Base-by-base conservation (phyloP, 2,797 vertebrate genomes). In the Lutjanus argentimaculatus region DNA sequence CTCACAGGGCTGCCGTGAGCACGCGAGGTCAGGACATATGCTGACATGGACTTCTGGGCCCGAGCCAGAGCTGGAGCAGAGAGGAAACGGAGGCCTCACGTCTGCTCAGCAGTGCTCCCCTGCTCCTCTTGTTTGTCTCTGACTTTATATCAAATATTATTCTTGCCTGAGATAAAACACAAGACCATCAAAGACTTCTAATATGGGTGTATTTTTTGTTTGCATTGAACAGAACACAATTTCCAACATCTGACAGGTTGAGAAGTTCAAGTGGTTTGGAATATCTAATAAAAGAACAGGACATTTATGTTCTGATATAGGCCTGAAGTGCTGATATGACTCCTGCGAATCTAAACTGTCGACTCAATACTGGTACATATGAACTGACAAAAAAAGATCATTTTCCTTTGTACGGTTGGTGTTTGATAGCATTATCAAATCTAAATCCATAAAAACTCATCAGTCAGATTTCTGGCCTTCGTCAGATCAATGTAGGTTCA, bases 21-120 rank as follows among this genome's bases (percentile, higher is more conserved):
- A 91, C 83, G 87, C 91, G 65, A 94, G 94, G 89, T 93, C 91
- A 88, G 84, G 89, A 92, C 91, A 88, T 94, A 79, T 94, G 94
- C 91, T 95, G 94, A 94, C 93, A 90, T 70, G 89, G 87, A 89
- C 90, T 82, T 76, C 91, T 93, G 93, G 86, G 78, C 13, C 59
- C 0, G 49, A 68, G 89, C 86, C 92, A 92, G 79, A 79, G 80
- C 79, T 15, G 46, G 80, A 70, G 75, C 61, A 13, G 67, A 72
- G 75, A 90, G 85, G 89, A 88, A 91, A 74, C 75, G 0, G 76
- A 87, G 83, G 80, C 85, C 84, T 90, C 86, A 43, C 63, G 69
- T 79, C 84, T 63, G 63, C 72, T 75, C 83, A 25, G 86, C 84
- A 19, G 40, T 1, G 55, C 69, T 63, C 48, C 53, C 17, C 74